Base-by-base conservation (phyloP, 2,113 vertebrate species). In the Pygoscelis adeliae region DNA sequence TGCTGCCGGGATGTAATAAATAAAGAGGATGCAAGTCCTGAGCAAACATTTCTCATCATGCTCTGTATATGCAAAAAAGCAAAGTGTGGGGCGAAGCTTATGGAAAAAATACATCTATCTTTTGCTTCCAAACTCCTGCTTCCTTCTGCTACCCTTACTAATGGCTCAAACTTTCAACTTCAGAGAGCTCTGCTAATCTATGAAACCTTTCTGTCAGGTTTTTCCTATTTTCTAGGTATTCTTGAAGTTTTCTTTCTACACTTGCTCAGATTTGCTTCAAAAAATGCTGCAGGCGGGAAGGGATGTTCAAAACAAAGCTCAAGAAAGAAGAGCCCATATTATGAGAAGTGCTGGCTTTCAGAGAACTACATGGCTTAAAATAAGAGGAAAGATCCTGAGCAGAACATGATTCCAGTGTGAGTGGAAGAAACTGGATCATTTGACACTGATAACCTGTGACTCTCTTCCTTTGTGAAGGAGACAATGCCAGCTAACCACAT, bases 221-320 rank as follows among this genome's bases (percentile, higher is more conserved):
- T 90, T 74, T 4, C 40, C 22, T 26, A 1, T 82, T 83, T 94
- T 44, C 36, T 73, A 38, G 3, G 14, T 65, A 27, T 77, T 79
- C 40, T 55, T 83, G 30, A 76, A 11, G 16, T 34, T 88, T 86
- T 46, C 30, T 83, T 77, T 83, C 69, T 67, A 46, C 8, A 38
- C 58, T 62, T 91, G 10, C 23, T 73, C n/a, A 59, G 34, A 30
- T 78, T 87, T 82, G 8, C 32, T 66, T 63, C 26, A 50, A 23
- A 55, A 4, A 78, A 32, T 11, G 4, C 9, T 0, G 2, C 10
- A 8, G 7, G 27, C 6, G 11, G 15, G 29, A 32, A 46, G 18
- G 7, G 18, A 30, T 34, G 12, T 29, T 91, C 23, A 71, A 89
- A 90, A 47, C 8, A 65, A 63, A 74, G 18, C 30, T 71, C 50